Evolutionary conservation across 2,797 vertebrate species (phyloP).

Genomic region (Leptodactylus fallax): DNA sequence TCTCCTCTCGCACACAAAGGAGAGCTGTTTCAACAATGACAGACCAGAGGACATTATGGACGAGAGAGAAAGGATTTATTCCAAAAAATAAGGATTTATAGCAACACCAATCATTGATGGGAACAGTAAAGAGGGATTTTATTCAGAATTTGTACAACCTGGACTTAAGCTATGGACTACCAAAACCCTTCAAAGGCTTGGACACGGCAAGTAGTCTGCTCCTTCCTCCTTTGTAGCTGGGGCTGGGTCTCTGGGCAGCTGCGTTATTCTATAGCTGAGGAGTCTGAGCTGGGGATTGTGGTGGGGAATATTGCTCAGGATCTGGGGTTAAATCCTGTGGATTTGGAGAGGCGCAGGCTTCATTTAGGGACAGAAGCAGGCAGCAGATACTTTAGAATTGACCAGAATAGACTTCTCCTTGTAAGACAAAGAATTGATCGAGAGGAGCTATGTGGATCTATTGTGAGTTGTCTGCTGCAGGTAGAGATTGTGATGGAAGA

Average conservation of each 20-base stretch:
- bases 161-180: conserved; percentile 77
- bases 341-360: conserved; percentile 22
- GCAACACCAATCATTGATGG: background rate
- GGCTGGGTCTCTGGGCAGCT: conserved; percentile 54
- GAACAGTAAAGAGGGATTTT: background rate
- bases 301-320: conserved; percentile 50
- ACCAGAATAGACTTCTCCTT: conserved; percentile 33
- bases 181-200: conserved; percentile 75
- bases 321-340: conserved; percentile 30
- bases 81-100: background rate
- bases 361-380: conserved; percentile 43
- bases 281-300: conserved; percentile 38
- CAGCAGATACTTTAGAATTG: conserved; percentile 28
- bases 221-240: conserved; percentile 74
- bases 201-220: conserved; percentile 88
- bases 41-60: background rate
- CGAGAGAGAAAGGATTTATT: background rate
- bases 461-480: conserved; percentile 84
- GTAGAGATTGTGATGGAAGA: conserved; percentile 86
- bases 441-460: conserved; percentile 67
- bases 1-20: conserved; percentile 12
- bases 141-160: conserved; percentile 62
- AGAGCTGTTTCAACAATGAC: conserved; percentile 16
- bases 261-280: conserved; percentile 51
- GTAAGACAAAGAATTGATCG: conserved; percentile 52